Evolutionary conservation across 2,113 vertebrate species (phyloP).

Genomic region (Leucosticte australis): DNA sequence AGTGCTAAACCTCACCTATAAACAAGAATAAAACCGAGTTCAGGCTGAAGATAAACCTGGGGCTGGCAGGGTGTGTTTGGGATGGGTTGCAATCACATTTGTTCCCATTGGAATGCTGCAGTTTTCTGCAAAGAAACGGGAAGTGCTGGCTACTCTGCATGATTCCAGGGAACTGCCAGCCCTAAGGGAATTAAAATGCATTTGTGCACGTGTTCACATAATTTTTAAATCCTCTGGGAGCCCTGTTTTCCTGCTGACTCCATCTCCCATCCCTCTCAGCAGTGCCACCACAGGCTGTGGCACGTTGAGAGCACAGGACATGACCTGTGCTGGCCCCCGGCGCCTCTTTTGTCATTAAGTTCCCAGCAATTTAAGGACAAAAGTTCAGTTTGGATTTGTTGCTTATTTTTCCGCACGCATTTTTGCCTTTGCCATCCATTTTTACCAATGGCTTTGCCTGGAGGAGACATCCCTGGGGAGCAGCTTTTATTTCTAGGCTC

Average conservation of each 20-base stretch:
- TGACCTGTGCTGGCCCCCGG: background rate
- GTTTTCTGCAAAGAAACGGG: fast-evolving
- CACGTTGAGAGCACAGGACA: background rate
- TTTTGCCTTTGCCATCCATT: background rate
- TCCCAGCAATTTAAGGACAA: too few species aligned
- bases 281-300: fast-evolving
- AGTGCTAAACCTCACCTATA: background rate
- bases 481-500: background rate
- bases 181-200: fast-evolving
- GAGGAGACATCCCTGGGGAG: background rate
- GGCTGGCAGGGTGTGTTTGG: background rate
- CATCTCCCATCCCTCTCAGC: background rate
- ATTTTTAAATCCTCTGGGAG: background rate
- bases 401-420: fast-evolving
- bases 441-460: background rate
- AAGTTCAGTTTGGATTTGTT: fast-evolving
- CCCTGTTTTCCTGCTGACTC: fast-evolving
- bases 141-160: fast-evolving
- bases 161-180: background rate
- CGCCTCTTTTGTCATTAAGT: background rate
- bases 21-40: background rate
- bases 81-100: fast-evolving
- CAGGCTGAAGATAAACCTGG: background rate
- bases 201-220: fast-evolving
- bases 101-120: fast-evolving